A percentile compares a stretch with the other conserved stretches of the same genome.
phyloP scores from a whole-genome alignment of 1,140 invertebrate species.

The Leptinotarsa texana region DNA sequence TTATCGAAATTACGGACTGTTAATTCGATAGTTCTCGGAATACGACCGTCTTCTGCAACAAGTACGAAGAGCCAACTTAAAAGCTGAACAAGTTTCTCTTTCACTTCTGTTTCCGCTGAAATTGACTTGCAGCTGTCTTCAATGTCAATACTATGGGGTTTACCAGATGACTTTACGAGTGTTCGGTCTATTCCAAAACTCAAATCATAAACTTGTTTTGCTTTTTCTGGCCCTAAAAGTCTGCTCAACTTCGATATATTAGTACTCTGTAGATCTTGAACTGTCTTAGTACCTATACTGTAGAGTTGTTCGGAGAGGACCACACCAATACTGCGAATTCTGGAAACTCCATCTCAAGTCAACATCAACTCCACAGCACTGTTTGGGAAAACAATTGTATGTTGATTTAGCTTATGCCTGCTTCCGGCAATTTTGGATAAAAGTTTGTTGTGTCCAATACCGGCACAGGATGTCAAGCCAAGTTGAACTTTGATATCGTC shows the following conservation, averaged over 20 bases:
- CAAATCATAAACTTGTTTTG: conserved; percentile 68
- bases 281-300: conserved; percentile 65
- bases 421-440: conserved; percentile 77
- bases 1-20: conserved; percentile 71
- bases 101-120: conserved; percentile 70
- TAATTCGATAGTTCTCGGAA: conserved; percentile 72
- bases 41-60: conserved; percentile 74
- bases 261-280: conserved; percentile 68
- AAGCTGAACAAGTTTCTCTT: conserved; percentile 68
- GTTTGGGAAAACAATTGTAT: conserved; percentile 76
- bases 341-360: conserved; percentile 61
- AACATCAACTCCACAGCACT: conserved; percentile 67
- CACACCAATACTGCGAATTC: conserved; percentile 74
- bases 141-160: conserved; percentile 71
- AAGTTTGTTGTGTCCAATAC: conserved; percentile 82
- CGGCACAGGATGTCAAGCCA: conserved; percentile 78
- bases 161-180: conserved; percentile 70
- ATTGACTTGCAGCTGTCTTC: conserved; percentile 72
- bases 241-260: conserved; percentile 63
- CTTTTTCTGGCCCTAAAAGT: conserved; percentile 68
- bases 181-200: conserved; percentile 72
- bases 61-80: conserved; percentile 70
- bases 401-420: conserved; percentile 77
- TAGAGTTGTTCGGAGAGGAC: conserved; percentile 67
- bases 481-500: conserved; percentile 67